Evolutionary conservation across 2,888 invertebrate species (phyloP), one percentile per base, ranked within the genome.

Genomic region (Drosophila pseudotalamancana): DNA sequence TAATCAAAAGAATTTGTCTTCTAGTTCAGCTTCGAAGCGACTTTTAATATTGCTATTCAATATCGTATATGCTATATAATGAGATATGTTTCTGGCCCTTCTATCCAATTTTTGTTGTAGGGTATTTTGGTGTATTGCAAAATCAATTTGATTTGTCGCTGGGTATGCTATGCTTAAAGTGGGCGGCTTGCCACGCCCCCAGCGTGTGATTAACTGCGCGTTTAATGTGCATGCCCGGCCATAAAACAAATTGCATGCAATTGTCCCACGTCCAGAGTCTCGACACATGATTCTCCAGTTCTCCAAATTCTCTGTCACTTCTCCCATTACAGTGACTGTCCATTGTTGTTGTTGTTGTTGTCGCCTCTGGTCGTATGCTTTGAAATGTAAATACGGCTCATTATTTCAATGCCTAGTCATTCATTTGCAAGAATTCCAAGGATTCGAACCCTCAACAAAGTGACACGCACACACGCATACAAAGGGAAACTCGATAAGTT

Each of bases 101-200:
- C n/a, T n/a, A n/a, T n/a, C n/a, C n/a, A n/a, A n/a, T n/a, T n/a
- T n/a, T n/a, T n/a, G 25, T 11, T 16, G 9, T 1, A 29, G 37
- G 12, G 55, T 55, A 23, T 37, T n/a, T 51, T 45, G 61, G 43
- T 43, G 43, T 37, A 23, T 5, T 45, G 57, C 18, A 64, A 81
- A 86, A 83, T 83, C 83, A 83, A 86, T 83, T 83, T 86, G 78
- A 86, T 83, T 83, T 83, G 84, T 86, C 83, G 77, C 78, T 66
- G 53, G 37, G 1, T 19, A 12, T 6, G 40, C 14, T 31, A 6
- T 19, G 23, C 56, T 31, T 48, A 55, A 57, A 51, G 45, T 45
- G 55, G 29, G 65, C 57, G 45, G 27, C 6, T 9, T 6, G 62
- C 80, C 70, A 77, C 78, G 65, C 78, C 68, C 72, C 53, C 35